Evolutionary conservation across 2,113 vertebrate genomes (phyloP).

Genomic region (Lampris incognitus): DNA sequence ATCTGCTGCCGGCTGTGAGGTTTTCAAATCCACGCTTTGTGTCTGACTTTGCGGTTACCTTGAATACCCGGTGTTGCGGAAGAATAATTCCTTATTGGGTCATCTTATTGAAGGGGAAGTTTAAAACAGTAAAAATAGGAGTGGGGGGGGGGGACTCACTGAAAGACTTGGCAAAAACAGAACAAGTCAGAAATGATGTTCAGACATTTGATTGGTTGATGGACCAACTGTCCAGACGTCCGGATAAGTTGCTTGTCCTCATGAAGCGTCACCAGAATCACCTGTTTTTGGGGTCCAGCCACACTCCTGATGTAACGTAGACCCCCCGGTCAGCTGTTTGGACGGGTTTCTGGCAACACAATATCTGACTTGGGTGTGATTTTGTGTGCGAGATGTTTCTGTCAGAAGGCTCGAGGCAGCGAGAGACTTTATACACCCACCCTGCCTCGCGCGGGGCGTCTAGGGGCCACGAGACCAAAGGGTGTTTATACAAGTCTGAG

Average conservation of each 20-base stretch:
- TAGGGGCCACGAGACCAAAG: conserved; percentile 20
- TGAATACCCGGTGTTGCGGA: not conserved
- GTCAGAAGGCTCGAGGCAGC: conserved; percentile 24
- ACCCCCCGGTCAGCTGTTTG: not conserved
- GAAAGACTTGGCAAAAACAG: no score
- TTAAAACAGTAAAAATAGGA: not conserved
- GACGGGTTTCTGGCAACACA: not conserved
- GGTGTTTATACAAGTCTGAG: conserved; percentile 32
- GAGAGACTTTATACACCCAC: conserved; percentile 2
- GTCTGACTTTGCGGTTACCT: not conserved
- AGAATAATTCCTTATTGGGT: not conserved
- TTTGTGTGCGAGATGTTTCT: conserved; percentile 29
- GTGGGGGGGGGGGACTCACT: not conserved
- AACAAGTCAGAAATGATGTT: no score
- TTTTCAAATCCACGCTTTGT: not conserved
- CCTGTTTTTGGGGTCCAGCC: no score
- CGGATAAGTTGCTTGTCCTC: no score
- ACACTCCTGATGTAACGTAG: no score
- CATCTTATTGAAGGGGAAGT: not conserved
- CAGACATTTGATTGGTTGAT: no score
- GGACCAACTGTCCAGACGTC: no score
- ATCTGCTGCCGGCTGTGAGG: conserved; percentile 8
- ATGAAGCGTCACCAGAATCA: no score
- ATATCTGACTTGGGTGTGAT: conserved; percentile 9
- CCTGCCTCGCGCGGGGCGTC: conserved; percentile 18